Base-by-base conservation (phyloP, 2,888 invertebrate genomes). In the Tenthredo distinguenda region DNA sequence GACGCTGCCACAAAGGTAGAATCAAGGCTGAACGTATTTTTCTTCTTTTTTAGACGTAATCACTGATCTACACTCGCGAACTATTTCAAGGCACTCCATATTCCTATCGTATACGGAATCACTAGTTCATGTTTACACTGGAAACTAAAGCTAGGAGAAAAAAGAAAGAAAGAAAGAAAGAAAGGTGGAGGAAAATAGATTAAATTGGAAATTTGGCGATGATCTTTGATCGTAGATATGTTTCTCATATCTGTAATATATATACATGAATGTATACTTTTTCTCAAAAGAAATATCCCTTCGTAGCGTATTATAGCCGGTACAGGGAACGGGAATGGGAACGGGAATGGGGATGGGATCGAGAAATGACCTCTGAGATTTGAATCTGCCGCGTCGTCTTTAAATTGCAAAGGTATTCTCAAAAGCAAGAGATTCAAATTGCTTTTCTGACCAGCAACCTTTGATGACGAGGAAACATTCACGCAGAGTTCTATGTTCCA, bases 341-440 rank as follows among this genome's bases (percentile, higher is more conserved):
- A 26, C 9, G 31, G 31, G 65, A 15, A 34, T 62, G 26, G 26
- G 26, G 6, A 68, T 74, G 68, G 71, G 65, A 15, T 68, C 18
- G 83, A 26, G 68, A 83, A 83, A 83, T 83, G 47, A 83, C 83
- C 65, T 83, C 83, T 71, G 83, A 83, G 83, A 83, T 68, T 83
- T 83, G 83, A 83, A 68, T 83, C 68, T 50, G 31, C 18, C 47
- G 15, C n/a, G 55, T 55, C 55, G 31, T 31, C 47, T 55, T n/a
- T 50, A 26, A 77, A 40, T 37, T 40, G 85, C 83, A 72, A 82
- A 85, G 85, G 84, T 84, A 84, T 85, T 68, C 85, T 34, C 26
- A 83, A 72, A 72, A 65, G 68, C 81, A 34, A 72, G 84, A 84
- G 37, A 85, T 85, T 85, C 84, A 85, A 85, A 87, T 87, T 86